Percentiles rank a stretch among this genome's conserved stretches.
phyloP scores from a whole-genome alignment of 2,797 vertebrate genomes.

The Ptychadena robeensis region DNA sequence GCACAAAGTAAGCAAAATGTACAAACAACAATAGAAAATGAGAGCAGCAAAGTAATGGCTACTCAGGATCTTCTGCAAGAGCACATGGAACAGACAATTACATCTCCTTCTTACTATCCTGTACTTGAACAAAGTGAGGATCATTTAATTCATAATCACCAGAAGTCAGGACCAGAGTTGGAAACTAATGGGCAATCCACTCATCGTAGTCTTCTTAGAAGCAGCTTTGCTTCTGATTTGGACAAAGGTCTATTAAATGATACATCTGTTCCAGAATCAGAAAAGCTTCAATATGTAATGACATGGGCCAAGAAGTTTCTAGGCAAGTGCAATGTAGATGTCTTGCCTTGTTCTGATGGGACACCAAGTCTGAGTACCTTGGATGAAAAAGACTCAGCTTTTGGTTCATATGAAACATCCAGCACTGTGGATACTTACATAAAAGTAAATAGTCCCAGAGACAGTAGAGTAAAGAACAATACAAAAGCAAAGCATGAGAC shows the following conservation, averaged over 20 bases:
- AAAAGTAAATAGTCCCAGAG: neutral
- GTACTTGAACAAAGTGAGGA: neutral
- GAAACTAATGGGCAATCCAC: neutral
- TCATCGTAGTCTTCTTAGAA: slow-evolving; percentile 35
- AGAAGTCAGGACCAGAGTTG: neutral
- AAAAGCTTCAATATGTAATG: slow-evolving; percentile 73
- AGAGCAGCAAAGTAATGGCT: neutral
- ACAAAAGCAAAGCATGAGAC: neutral
- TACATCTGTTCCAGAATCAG: slow-evolving; percentile 67
- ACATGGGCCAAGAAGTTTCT: slow-evolving; percentile 72
- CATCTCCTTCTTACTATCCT: neutral
- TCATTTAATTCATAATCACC: neutral
- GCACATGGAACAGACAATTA: neutral
- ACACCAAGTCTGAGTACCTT: neutral
- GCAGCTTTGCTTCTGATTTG: slow-evolving; percentile 43
- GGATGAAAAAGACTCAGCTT: neutral
- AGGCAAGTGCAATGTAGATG: slow-evolving; percentile 32
- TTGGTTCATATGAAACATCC: neutral
- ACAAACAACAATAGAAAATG: neutral
- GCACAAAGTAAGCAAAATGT: neutral
- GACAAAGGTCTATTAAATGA: slow-evolving; percentile 62
- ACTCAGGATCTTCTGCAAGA: neutral
- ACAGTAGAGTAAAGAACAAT: neutral
- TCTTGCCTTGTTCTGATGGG: neutral
- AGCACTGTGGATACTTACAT: neutral